Conservation (phyloP, 2,797 vertebrate species). For the Onychomys torridus region DNA sequence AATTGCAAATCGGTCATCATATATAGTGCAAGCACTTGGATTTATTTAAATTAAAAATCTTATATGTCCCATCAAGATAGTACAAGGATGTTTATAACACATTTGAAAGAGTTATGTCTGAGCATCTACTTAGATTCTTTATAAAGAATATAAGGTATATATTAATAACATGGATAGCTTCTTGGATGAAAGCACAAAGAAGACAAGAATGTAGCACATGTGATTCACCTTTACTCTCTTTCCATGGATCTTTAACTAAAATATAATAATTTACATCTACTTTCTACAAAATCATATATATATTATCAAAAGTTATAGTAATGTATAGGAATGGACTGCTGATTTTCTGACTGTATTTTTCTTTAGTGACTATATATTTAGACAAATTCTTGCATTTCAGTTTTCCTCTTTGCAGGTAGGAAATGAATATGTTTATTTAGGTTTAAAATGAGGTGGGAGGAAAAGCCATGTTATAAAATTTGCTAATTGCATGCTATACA, state of each 20-base stretch:
- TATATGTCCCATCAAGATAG: constrained; percentile 75
- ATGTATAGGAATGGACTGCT: too few species aligned
- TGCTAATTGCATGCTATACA: neutral
- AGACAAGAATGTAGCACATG: neutral
- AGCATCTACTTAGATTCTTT: constrained; percentile 58
- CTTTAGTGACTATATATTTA: neutral
- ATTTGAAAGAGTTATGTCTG: constrained; percentile 73
- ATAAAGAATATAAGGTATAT: constrained; percentile 46
- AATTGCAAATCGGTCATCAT: constrained; percentile 85
- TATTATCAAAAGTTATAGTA: neutral
- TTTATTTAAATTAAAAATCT: constrained; percentile 87
- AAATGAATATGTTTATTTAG: neutral
- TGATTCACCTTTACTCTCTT: constrained; percentile 14
- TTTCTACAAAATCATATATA: neutral
- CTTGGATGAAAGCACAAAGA: neutral
- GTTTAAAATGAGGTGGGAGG: neutral
- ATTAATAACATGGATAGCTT: constrained; percentile 53
- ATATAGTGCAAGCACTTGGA: constrained; percentile 77
- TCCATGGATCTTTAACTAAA: neutral
- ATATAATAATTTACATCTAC: neutral
- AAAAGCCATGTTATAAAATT: neutral
- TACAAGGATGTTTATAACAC: constrained; percentile 66
- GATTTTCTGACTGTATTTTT: neutral
- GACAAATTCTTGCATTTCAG: neutral
- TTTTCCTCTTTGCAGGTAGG: neutral